Evolutionary conservation across 2,797 vertebrate genomes (phyloP), one percentile per base, ranked within the genome.

Genomic region (Tauraco hartlaubi): DNA sequence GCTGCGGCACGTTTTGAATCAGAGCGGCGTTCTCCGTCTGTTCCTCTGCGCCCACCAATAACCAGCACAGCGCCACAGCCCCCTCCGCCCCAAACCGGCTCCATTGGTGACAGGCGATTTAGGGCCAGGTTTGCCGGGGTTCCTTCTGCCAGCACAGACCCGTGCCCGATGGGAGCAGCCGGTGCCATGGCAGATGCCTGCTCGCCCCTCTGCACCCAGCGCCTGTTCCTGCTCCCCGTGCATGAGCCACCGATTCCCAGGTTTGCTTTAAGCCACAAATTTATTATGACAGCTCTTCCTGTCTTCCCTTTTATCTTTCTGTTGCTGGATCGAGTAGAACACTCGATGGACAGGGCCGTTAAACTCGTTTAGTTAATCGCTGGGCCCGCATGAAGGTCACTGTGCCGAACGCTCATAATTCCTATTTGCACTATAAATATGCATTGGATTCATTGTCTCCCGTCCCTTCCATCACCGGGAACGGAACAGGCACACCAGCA

Each of bases 351-450:
- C 21, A n/a, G 26, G 12, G 59, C 82, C 0, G 2, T 71, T 58
- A 28, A 86, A 8, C 29, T 63, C 67, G 20, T 76, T 79, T 56
- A 66, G 83, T 92, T 69, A 54, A 77, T 74, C 11, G 6, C 54
- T n/a, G 21, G 54, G 85, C 80, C 78, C 28, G 37, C 64, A 28
- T 55, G 94, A 96, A 93, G 90, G 95, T 94, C 93, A 96, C 96
- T 92, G 90, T 94, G 96, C 49, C n/a, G 64, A 80, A 58, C n/a
- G 39, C 90, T 92, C 94, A 10, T 46, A 51, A 46, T 86, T 93
- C 79, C 69, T 28, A 21, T 46, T 66, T 23, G 35, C 55, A 8
- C 96, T 88, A 91, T 95, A 96, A 94, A 96, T 96, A 83, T 8
- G 16, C 68, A 26, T 82, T 89, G 94, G 94, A 97, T 88, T 96